Evolutionary conservation across 1,140 invertebrate genomes (phyloP), one percentile per base, ranked within the genome.

Genomic region (Pentalonia nigronervosa): DNA sequence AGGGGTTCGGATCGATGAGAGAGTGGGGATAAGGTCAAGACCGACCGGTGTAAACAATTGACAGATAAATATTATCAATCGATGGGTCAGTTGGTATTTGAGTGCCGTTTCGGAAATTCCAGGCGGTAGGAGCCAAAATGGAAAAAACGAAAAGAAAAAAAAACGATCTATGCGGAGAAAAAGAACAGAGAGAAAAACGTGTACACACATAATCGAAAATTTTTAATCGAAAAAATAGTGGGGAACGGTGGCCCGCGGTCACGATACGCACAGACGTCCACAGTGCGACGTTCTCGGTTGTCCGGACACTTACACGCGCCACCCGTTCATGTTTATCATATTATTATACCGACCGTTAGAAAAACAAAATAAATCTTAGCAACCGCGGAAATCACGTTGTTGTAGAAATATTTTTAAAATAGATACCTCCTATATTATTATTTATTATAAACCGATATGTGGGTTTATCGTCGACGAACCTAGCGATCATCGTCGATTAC

Each of bases 161-260:
- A 30, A 53, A 76, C 25, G n/a, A 76, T n/a, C 30, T 76, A 76
- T 14, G n/a, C 60, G 60, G n/a, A 76, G 36, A 45, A 84, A 48
- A 48, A 20, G 56, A 21, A 53, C 17, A 21, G n/a, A 89, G 34
- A 89, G 25, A 53, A 36, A 53, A 21, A 90, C 60, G 90, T 41
- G 67, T 48, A 48, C 48, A 81, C 14, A 86, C 81, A 56, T 86
- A 41, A 86, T 93, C 17, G n/a, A 86, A 93, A 93, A 92, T 92
- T 92, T 92, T 83, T 92, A 92, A 92, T 92, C 91, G 91, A 92
- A 86, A 84, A 93, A 93, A 93, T 93, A 86, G 91, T 93, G 91
- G 91, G 91, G 91, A 93, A 36, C 76, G 34, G 41, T 48, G 48
- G 91, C n/a, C 48, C 81, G 91, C 76, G 67, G 60, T 48, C 91